Evolutionary conservation across 2,113 vertebrate genomes (phyloP).

Genomic region (Oxyura jamaicensis): DNA sequence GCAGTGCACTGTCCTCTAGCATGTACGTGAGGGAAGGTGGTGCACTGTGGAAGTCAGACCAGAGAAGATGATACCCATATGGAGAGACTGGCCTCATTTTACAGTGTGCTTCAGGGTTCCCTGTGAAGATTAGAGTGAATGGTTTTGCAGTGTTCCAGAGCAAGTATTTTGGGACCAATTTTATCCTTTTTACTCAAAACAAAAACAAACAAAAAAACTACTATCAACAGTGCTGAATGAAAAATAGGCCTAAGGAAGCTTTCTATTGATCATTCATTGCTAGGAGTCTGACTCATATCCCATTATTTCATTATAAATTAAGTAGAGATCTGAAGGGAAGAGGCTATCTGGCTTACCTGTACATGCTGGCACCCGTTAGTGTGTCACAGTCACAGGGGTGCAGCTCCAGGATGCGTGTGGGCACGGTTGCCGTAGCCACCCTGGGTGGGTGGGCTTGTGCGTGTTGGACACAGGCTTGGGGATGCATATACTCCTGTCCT

Average conservation of each 20-base stretch:
- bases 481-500: accelerated
- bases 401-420: neutral
- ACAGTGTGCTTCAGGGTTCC: neutral
- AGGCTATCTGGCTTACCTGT: neutral
- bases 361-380: accelerated
- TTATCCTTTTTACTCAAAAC: neutral
- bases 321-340: neutral
- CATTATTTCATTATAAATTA: conserved; percentile 44
- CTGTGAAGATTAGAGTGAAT: neutral
- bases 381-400: accelerated
- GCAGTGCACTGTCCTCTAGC: neutral
- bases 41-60: neutral
- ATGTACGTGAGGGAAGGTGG: neutral
- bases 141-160: neutral
- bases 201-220: neutral
- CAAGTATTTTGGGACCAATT: neutral
- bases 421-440: neutral
- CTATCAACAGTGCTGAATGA: neutral
- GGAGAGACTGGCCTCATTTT: neutral
- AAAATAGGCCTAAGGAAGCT: neutral
- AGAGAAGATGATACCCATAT: neutral
- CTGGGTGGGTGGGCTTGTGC: neutral
- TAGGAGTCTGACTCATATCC: conserved; percentile 7
- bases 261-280: conserved; percentile 61
- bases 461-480: accelerated